Evolutionary conservation across 2,113 vertebrate genomes (phyloP).

Genomic region (Gracilinanus agilis): DNA sequence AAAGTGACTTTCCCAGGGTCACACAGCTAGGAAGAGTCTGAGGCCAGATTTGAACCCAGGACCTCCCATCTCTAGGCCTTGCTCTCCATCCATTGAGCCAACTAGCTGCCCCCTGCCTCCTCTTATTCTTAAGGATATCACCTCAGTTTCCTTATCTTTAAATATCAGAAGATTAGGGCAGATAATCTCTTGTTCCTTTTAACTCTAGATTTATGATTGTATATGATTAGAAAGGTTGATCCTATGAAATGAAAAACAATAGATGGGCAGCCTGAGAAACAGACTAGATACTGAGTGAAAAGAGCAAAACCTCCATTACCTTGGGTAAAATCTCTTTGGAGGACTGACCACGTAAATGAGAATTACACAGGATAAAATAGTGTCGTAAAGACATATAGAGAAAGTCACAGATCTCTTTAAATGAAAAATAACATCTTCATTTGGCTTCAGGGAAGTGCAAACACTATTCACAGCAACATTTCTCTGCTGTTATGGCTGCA

Average conservation of each 20-base stretch:
- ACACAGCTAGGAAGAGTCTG: too few relatives aligned
- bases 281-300: neutral
- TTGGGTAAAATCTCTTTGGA: neutral
- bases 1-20: too few relatives aligned
- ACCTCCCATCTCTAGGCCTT: too few relatives aligned
- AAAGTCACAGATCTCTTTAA: neutral
- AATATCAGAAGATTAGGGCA: neutral
- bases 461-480: neutral
- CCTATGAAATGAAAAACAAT: neutral
- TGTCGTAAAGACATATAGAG: neutral
- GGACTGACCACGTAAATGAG: neutral
- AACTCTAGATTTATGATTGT: neutral
- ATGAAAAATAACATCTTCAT: neutral
- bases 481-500: neutral
- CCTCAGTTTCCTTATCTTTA: neutral
- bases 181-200: neutral
- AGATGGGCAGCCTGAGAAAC: neutral
- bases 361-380: neutral
- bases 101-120: too few relatives aligned
- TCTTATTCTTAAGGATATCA: too few relatives aligned
- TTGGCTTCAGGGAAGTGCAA: neutral
- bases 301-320: neutral
- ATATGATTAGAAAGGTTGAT: neutral
- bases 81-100: too few relatives aligned
- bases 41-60: too few relatives aligned